Conservation (phyloP, 1,140 invertebrate species). For the Oryctes rhinoceros region DNA sequence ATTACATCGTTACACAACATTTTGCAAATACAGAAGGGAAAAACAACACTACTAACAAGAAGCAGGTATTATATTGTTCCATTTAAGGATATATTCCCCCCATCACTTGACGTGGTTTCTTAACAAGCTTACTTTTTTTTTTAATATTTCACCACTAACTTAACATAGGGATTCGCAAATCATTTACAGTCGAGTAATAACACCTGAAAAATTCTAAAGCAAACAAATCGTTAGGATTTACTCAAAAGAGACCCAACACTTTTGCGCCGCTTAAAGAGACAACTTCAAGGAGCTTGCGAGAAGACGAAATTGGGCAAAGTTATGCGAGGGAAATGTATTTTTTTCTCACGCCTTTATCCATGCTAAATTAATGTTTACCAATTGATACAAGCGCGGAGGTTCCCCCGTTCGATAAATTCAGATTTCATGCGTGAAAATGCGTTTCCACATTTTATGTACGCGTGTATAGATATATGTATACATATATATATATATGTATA, state of each 20-base stretch:
- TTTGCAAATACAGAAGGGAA: background rate
- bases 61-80: too few relatives aligned
- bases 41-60: too few relatives aligned
- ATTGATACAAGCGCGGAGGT: background rate
- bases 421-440: background rate
- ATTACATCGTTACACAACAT: background rate
- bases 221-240: conserved; percentile 1
- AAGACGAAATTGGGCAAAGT: conserved; percentile 4
- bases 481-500: too few relatives aligned
- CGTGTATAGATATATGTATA: too few relatives aligned
- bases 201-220: background rate
- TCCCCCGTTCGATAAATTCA: background rate
- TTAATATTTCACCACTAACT: background rate
- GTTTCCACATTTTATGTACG: too few relatives aligned
- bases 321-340: background rate
- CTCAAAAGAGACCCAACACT: background rate
- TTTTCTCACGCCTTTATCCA: background rate
- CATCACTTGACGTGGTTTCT: too few relatives aligned
- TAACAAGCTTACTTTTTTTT: too few relatives aligned
- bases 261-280: background rate
- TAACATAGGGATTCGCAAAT: background rate
- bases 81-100: too few relatives aligned
- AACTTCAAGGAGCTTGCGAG: background rate
- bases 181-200: background rate
- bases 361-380: conserved; percentile 5